Base-by-base conservation (phyloP, 2,797 vertebrate species). In the Molossus molossus region DNA sequence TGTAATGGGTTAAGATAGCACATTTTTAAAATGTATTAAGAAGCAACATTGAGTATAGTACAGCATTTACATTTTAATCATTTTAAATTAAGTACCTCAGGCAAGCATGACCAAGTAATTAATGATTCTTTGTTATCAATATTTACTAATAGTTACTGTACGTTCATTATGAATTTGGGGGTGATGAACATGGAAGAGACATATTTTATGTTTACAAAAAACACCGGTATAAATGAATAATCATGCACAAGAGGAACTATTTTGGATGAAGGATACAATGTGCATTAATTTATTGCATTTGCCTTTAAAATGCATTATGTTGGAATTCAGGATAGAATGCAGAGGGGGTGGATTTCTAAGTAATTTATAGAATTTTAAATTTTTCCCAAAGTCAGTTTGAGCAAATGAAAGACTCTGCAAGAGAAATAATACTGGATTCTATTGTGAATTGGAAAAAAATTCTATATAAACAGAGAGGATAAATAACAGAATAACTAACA, bases 51-150 rank as follows among this genome's bases (percentile, higher is more conserved):
- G 17, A 91, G 67, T 70, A 20, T 29, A 29, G 3, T 62, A 50
- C 14, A 37, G 3, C 76, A 81, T 72, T 89, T 80, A 76, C 14
- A 58, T 25, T 50, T 77, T 55, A 29, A 73, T 1, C 12, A 79
- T 92, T 91, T 64, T 76, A 75, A 91, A 79, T 87, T 93, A 90
- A 87, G 4, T 76, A 45, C 25, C 57, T 27, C 37, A 90, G 33
- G 37, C 64, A 84, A 72, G 15, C 8, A 33, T 48, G 60, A 85
- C 50, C 45, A 73, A 96, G 15, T 21, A 84, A 67, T 14, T 73
- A 77, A 90, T 37, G 33, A 60, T 40, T 76, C 20, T 75, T 95
- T 27, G 37, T 83, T 53, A 84, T 57, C 33, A 77, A 53, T 33
- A 82, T 57, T 75, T 76, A 81, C 20, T 10, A 62, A 75, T n/a